Percentiles rank a stretch among this genome's conserved stretches.
phyloP scores from a whole-genome alignment of 2,888 invertebrate species.

The Rhogogaster chlorosoma region DNA sequence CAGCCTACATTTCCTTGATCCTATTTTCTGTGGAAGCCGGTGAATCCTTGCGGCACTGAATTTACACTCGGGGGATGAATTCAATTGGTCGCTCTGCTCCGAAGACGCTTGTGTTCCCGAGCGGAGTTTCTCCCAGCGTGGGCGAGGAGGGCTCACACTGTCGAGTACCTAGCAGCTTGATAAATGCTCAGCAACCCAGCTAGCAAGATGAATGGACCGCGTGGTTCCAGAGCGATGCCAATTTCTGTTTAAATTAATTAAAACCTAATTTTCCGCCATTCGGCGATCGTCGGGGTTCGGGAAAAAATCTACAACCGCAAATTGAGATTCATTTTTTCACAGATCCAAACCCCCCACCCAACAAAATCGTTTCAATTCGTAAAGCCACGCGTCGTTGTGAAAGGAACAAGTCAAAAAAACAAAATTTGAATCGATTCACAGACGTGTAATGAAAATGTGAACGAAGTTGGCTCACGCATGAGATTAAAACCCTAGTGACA shows the following conservation, averaged over 20 bases:
- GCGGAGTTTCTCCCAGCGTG: not conserved
- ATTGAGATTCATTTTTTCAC: not conserved
- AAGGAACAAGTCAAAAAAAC: not conserved
- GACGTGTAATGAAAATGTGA: constrained; percentile 5
- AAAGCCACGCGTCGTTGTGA: not conserved
- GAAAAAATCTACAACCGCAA: not conserved
- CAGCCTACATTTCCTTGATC: constrained; percentile 55
- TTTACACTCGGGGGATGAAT: constrained; percentile 51
- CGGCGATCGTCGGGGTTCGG: not conserved
- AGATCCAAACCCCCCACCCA: not conserved
- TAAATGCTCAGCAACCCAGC: constrained; percentile 46
- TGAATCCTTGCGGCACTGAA: constrained; percentile 53
- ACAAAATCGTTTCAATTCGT: not conserved
- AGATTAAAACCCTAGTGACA: not conserved
- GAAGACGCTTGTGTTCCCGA: constrained; percentile 47
- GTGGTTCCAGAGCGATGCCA: constrained; percentile 37
- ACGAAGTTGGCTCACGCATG: constrained; percentile 4
- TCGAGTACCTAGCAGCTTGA: constrained; percentile 37
- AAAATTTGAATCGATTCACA: not conserved
- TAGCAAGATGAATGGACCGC: constrained; percentile 49
- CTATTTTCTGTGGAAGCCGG: constrained; percentile 52
- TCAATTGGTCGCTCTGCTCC: constrained; percentile 47
- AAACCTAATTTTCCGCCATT: constrained; percentile 37
- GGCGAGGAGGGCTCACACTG: constrained; percentile 26
- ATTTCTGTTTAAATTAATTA: constrained; percentile 50